Evolutionary conservation across 2,888 invertebrate genomes (phyloP).

Genomic region (Cenopis cana): DNA sequence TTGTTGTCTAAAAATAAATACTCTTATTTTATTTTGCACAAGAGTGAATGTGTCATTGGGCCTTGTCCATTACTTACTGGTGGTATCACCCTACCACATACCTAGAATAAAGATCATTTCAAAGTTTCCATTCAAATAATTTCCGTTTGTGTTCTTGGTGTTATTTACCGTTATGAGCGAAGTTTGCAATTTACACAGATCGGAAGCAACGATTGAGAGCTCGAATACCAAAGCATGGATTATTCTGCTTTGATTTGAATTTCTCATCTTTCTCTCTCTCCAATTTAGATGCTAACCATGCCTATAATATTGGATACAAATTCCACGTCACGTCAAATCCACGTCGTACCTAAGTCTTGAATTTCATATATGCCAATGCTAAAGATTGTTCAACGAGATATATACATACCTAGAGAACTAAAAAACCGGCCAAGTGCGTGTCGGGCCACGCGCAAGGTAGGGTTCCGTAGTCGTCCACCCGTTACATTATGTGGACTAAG

Average conservation of each 20-base stretch:
- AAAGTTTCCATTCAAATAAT: conserved; percentile 24
- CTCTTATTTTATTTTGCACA: too few relatives aligned
- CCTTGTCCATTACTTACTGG: too few relatives aligned
- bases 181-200: conserved; percentile 39
- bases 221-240: conserved; percentile 27
- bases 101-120: conserved; percentile 11
- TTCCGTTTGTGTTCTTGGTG: conserved; percentile 22
- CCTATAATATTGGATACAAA: conserved; percentile 6
- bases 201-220: conserved; percentile 31
- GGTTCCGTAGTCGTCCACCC: too few relatives aligned
- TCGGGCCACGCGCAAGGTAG: too few relatives aligned
- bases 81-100: conserved; percentile 10
- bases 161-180: conserved; percentile 44
- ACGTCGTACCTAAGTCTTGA: not conserved
- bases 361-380: not conserved
- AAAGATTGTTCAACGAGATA: not conserved
- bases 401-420: too few relatives aligned
- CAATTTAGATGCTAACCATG: conserved; percentile 33
- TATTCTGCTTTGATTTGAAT: conserved; percentile 26
- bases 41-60: too few relatives aligned
- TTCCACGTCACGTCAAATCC: not conserved
- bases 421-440: too few relatives aligned
- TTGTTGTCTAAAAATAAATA: too few relatives aligned
- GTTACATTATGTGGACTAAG: too few relatives aligned
- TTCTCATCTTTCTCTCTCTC: conserved; percentile 11